Conservation (phyloP, 2,888 invertebrate species). For the Octodonta nipae region DNA sequence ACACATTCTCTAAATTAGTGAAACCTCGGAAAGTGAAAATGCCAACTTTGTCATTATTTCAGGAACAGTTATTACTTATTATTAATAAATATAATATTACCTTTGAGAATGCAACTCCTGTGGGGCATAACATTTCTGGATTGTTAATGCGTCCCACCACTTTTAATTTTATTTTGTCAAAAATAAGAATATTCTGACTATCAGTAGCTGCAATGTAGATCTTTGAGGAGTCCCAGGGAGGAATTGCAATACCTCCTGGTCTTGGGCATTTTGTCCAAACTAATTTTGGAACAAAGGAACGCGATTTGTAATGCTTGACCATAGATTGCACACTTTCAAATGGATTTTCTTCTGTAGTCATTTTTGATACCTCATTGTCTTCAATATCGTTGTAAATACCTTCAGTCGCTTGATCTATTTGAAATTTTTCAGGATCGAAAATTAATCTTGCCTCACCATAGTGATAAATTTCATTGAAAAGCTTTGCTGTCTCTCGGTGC, state of each 20-base stretch:
- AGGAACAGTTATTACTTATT: no score
- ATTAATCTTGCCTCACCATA: constrained; percentile 43
- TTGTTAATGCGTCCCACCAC: constrained; percentile 39
- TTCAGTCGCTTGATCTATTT: constrained; percentile 37
- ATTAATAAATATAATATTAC: no score
- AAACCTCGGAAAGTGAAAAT: no score
- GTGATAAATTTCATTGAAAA: constrained; percentile 43
- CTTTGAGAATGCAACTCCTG: constrained; percentile 47
- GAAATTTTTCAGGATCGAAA: constrained; percentile 44
- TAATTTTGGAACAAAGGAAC: constrained; percentile 30
- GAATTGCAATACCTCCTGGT: constrained; percentile 54
- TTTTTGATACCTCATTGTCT: constrained; percentile 34
- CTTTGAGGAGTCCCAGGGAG: constrained; percentile 48
- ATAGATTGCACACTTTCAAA: constrained; percentile 40
- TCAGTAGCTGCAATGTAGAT: constrained; percentile 52
- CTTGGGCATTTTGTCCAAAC: constrained; percentile 45
- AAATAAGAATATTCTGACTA: constrained; percentile 23
- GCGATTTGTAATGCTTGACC: constrained; percentile 40
- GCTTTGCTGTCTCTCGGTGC: constrained; percentile 43
- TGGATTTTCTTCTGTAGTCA: constrained; percentile 34
- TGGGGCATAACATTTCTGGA: constrained; percentile 48
- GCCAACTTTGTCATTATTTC: no score
- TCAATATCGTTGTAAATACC: constrained; percentile 41
- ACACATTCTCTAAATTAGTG: no score
- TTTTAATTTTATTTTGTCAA: constrained; percentile 30